phyloP scores from a whole-genome alignment of 2,888 invertebrate genomes.

The Pseudoips prasinana region DNA sequence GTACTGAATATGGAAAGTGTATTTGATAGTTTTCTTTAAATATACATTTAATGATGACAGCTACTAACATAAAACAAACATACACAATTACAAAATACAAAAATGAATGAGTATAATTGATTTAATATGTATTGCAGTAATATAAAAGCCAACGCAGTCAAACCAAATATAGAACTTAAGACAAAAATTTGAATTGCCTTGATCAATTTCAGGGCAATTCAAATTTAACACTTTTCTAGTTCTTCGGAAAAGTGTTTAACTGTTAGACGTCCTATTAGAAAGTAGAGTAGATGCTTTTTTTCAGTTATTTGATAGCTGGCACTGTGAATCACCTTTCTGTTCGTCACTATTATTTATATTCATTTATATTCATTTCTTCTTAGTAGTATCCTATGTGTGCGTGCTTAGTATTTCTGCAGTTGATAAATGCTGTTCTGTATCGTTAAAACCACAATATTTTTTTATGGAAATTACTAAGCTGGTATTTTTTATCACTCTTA shows the following conservation, averaged over 20 bases:
- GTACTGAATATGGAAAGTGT: too few relatives aligned
- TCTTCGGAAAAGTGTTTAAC: slow-evolving; percentile 43
- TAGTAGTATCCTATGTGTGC: slow-evolving; percentile 61
- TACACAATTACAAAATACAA: too few relatives aligned
- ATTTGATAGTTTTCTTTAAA: too few relatives aligned
- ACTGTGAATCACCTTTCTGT: slow-evolving; percentile 76
- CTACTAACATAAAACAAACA: too few relatives aligned
- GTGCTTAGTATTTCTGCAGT: slow-evolving; percentile 34
- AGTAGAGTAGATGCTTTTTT: slow-evolving; percentile 71
- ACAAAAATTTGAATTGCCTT: slow-evolving; percentile 42
- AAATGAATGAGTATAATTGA: too few relatives aligned
- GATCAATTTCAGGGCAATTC: slow-evolving; percentile 30
- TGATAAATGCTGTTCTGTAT: slow-evolving; percentile 23
- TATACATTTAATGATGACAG: too few relatives aligned
- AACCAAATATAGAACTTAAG: slow-evolving; percentile 46
- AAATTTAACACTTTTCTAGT: slow-evolving; percentile 39
- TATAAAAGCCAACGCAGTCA: slow-evolving; percentile 30
- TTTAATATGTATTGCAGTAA: too few relatives aligned
- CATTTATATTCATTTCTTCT: slow-evolving; percentile 59
- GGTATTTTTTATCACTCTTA: too few relatives aligned
- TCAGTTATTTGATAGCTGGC: slow-evolving; percentile 74
- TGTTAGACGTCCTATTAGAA: slow-evolving; percentile 74
- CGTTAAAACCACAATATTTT: too few relatives aligned
- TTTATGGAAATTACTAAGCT: too few relatives aligned
- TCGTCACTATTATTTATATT: slow-evolving; percentile 62